Evolutionary conservation across 92 coral and sea anemone species (phyloP).

Genomic region (Hydrozoanthus gracilis): DNA sequence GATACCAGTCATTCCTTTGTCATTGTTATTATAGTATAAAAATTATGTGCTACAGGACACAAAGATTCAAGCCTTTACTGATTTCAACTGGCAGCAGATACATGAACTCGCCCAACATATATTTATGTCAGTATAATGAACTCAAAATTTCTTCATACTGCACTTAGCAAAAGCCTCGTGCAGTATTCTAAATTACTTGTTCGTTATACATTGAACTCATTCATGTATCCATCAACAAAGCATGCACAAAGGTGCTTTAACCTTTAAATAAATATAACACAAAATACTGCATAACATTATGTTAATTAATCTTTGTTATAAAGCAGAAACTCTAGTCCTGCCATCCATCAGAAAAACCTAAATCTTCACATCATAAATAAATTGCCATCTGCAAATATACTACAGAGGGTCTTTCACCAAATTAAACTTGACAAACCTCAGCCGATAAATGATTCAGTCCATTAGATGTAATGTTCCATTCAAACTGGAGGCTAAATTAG

Average conservation of each 20-base stretch:
- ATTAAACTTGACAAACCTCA: conserved; percentile 11
- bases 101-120: background rate
- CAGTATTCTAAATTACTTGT: background rate
- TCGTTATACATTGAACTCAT: background rate
- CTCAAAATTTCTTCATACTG: background rate
- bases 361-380: conserved; percentile 8
- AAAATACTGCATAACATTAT: conserved; percentile 10
- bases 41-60: background rate
- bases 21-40: background rate
- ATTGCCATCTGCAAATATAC: conserved; percentile 9
- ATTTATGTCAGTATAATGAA: background rate
- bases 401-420: background rate
- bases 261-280: background rate
- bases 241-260: background rate
- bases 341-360: conserved; percentile 8
- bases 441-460: conserved; percentile 3
- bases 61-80: background rate
- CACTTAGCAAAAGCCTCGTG: background rate
- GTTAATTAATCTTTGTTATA: background rate
- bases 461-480: background rate
- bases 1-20: background rate
- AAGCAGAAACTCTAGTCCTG: conserved; percentile 6
- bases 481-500: conserved; percentile 8
- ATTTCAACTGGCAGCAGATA: background rate
- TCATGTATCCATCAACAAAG: background rate